Base-by-base conservation (phyloP, 2,113 vertebrate species). In the Athene noctua region DNA sequence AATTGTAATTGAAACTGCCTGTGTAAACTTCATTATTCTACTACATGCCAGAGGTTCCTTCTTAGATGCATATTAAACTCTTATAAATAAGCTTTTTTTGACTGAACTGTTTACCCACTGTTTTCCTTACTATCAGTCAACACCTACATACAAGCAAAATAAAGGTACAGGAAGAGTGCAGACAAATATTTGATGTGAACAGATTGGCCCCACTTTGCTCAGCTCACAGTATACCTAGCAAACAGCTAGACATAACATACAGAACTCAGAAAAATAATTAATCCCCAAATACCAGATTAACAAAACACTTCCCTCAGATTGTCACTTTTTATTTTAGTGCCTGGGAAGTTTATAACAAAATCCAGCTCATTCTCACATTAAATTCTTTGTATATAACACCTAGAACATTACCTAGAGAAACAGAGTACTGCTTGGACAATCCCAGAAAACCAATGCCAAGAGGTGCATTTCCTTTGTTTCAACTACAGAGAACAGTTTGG, bases 151-250 rank as follows among this genome's bases (percentile, higher is more conserved):
- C 57, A 83, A 14, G 26, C 59, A 38, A 79, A 95, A 82, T 65
- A 90, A 85, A 94, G 72, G 75, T 49, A 90, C 23, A 68, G 44
- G 49, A 84, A 90, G 90, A 92, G 71, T 49, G n/a, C 61, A 82
- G 61, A 52, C 94, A 96, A 95, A 90, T 97, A 96, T 95, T 94
- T 94, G 92, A 88, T 65, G 44, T 61, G 65, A 94, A 96, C 72
- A 88, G 75, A 93, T 36, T 93, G 52, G 63, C 52, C 72, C 15
- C 32, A 38, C 73, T 94, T 91, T 86, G 84, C 88, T 95, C 93
- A 93, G 88, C 79, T 96, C 65, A 71, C 75, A 92, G 75, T 27
- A 86, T 23, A 88, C 74, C 74, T 59, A 92, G 71, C 61, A 86
- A 92, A 91, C 46, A 95, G 71, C 57, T 36, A 86, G 27, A 88